These are phyloP conservation scores for Potorous gilbertii DNA, from an alignment of 2,797 vertebrate species.

Conservation along the genomic window DNA sequence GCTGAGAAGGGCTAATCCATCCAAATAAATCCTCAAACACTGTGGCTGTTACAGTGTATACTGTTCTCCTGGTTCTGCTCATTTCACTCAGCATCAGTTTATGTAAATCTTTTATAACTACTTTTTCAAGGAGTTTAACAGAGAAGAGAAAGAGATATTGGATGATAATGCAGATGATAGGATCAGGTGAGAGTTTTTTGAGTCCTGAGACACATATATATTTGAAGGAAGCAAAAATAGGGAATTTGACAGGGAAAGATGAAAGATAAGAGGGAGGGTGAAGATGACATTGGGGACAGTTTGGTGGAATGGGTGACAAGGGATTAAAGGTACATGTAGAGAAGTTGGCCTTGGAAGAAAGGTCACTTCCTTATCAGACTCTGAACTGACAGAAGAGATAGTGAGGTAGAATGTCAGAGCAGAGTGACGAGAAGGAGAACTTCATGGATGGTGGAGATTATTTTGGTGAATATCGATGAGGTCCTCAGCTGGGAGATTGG, in stretches of 20 bases:
- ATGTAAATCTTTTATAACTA: too few species aligned
- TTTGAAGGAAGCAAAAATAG: neutral
- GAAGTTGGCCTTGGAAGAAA: neutral
- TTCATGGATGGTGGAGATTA: neutral
- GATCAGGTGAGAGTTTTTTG: too few species aligned
- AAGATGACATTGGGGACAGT: too few species aligned
- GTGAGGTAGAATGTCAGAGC: neutral
- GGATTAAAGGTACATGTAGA: neutral
- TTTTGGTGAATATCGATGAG: neutral
- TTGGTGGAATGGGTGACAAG: neutral
- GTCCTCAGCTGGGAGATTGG: neutral
- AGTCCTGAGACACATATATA: neutral
- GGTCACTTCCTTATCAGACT: neutral
- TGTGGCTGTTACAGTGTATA: too few species aligned
- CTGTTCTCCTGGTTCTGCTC: too few species aligned
- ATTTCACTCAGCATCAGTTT: too few species aligned
- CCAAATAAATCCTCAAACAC: too few species aligned
- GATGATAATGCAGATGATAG: too few species aligned
- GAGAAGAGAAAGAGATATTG: too few species aligned
- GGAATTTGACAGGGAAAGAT: neutral
- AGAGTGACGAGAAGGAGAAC: neutral
- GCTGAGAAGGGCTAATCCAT: too few species aligned
- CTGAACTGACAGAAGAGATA: neutral
- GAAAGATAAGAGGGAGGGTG: neutral
- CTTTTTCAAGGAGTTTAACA: too few species aligned